phyloP scores from a whole-genome alignment of 2,888 invertebrate species.

The Mellilla xanthometata region DNA sequence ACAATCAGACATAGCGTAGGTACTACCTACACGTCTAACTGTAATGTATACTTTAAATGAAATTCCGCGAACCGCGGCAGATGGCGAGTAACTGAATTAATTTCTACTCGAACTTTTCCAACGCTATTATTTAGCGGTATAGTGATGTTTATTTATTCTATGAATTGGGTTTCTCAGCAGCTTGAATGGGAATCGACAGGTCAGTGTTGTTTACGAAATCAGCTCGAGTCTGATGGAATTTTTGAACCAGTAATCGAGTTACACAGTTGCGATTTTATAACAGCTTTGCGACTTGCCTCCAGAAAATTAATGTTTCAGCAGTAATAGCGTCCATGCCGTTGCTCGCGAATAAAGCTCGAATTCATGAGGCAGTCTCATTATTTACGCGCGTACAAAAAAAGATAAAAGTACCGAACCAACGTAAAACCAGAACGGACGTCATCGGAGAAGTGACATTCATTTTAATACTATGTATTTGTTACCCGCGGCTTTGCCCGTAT shows the following conservation, averaged over 20 bases:
- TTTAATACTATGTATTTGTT: too few relatives aligned
- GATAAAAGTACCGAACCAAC: conserved; percentile 15
- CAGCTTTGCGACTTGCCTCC: neutral
- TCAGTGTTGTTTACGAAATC: neutral
- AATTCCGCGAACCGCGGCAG: conserved; percentile 9
- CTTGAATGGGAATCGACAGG: conserved; percentile 5
- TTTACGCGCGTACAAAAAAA: conserved; percentile 12
- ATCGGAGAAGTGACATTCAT: conserved; percentile 6
- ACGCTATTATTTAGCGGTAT: conserved; percentile 12
- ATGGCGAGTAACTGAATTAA: conserved; percentile 17
- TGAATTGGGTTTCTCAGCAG: neutral
- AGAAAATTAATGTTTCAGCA: conserved; percentile 6
- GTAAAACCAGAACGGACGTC: conserved; percentile 19
- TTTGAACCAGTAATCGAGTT: too few relatives aligned
- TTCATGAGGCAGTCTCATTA: conserved; percentile 9
- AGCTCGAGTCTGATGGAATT: too few relatives aligned
- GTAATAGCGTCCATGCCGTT: conserved; percentile 12
- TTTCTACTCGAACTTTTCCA: conserved; percentile 13
- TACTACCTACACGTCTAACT: conserved; percentile 18
- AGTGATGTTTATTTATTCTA: conserved; percentile 1
- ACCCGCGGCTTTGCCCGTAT: too few relatives aligned
- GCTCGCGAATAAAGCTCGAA: conserved; percentile 4
- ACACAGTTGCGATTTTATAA: neutral
- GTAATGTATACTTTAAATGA: neutral
- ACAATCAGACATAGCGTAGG: conserved; percentile 14